Evolutionary conservation across 23 tunicate genomes (phyloP).

Genomic region (Botrylloides violaceus): DNA sequence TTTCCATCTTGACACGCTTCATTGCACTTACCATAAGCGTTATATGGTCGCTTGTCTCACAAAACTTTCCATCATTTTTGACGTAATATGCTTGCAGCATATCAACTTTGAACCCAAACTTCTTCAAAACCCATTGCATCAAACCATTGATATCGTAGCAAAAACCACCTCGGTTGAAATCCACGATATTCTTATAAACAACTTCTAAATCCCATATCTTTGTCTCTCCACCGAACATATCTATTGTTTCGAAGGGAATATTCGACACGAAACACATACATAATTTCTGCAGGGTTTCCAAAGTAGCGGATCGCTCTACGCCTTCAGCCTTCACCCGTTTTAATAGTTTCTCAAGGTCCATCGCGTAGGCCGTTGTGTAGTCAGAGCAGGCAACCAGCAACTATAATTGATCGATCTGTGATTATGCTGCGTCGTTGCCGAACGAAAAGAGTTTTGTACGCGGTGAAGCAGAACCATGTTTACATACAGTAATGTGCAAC

Average conservation of each 20-base stretch:
- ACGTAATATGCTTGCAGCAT: slow-evolving; percentile 44
- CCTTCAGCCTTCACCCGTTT: neutral
- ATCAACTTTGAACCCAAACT: slow-evolving; percentile 32
- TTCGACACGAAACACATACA: slow-evolving; percentile 35
- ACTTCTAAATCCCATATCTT: slow-evolving; percentile 24
- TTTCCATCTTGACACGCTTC: too few relatives aligned
- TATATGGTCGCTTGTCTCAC: neutral
- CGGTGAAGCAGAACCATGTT: too few relatives aligned
- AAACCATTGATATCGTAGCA: slow-evolving; percentile 62
- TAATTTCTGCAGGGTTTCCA: slow-evolving; percentile 25
- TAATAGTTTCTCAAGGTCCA: neutral
- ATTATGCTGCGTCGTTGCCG: too few relatives aligned
- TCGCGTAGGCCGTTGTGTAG: too few relatives aligned
- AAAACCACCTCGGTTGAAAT: slow-evolving; percentile 40
- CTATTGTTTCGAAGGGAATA: slow-evolving; percentile 48
- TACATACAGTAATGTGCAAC: too few relatives aligned
- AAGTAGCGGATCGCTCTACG: slow-evolving; percentile 4
- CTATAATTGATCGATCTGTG: too few relatives aligned
- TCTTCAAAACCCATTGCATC: slow-evolving; percentile 20
- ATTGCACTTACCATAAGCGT: neutral
- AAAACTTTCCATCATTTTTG: neutral
- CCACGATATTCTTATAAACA: slow-evolving; percentile 36
- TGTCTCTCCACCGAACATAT: slow-evolving; percentile 37
- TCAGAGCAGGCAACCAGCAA: too few relatives aligned
- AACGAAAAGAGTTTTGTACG: too few relatives aligned